Base-by-base conservation (phyloP, 2,888 invertebrate genomes). In the Sinopyrophorus schimmeli region DNA sequence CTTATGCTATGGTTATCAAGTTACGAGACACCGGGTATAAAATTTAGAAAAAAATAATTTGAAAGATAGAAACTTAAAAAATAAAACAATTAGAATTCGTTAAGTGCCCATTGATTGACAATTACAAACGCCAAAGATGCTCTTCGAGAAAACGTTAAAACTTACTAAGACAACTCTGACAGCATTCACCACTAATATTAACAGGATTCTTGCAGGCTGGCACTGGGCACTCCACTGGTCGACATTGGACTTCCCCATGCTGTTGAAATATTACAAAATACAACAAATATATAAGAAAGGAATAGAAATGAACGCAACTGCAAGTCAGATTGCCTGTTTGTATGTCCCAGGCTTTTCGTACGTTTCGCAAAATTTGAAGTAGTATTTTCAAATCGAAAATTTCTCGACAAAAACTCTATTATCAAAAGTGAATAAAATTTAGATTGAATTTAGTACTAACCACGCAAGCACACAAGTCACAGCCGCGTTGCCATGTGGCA, bases 381-480 rank as follows among this genome's bases (percentile, higher is more conserved):
- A 18, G 4, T 5, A 18, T 6, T n/a, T 21, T 21, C 5, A n/a
- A n/a, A n/a, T 5, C 2, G 5, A 2, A 21, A 21, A 21, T n/a
- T 3, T 21, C 9, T 5, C 7, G 9, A 21, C 9, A 2, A 21
- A 21, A 7, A 32, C 11, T 30, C 10, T 20, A 6, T 20, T 20
- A 20, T 20, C 5, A 20, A 20, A 20, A 6, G 21, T 7, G 14
- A 40, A 12, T 35, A 12, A 20, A 35, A 21, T 47, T 41, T 21
- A 31, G 30, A 27, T 23, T 24, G 24, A 32, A 42, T 44, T 44
- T 44, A 23, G 31, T 61, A 73, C 80, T 79, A 73, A 89, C 89
- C 80, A 87, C 84, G 79, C 93, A 93, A 71, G 88, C 84, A 80
- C 93, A 92, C 66, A 85, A 83, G 70, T 90, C 86, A 79, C 93